Evolutionary conservation across 2,113 vertebrate genomes (phyloP).

Genomic region (Arvicanthis niloticus): DNA sequence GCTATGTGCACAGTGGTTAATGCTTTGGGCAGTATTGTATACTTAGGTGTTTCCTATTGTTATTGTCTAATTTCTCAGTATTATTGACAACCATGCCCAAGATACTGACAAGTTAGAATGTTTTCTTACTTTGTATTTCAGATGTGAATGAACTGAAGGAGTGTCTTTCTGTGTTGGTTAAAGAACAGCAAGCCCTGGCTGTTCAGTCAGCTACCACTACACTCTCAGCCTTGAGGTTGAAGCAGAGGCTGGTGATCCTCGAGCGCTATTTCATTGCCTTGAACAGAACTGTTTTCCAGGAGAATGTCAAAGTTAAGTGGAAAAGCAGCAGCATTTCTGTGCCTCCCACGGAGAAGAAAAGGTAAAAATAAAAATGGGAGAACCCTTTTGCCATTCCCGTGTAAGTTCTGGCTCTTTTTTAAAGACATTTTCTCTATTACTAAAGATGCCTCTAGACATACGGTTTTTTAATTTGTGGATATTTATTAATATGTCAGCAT

Average conservation of each 20-base stretch:
- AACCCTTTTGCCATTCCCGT: not conserved
- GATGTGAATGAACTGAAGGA: slow-evolving; percentile 95
- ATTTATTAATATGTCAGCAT: not conserved
- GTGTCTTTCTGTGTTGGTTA: slow-evolving; percentile 95
- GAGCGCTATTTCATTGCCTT: slow-evolving; percentile 98
- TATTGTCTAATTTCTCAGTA: not conserved
- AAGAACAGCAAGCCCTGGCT: slow-evolving; percentile 95
- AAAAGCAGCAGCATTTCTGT: slow-evolving; percentile 91
- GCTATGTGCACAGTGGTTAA: not conserved
- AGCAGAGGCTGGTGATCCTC: slow-evolving; percentile 96
- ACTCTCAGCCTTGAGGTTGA: slow-evolving; percentile 94
- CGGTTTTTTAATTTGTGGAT: not conserved
- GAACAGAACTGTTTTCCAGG: slow-evolving; percentile 96
- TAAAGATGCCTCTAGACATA: not conserved
- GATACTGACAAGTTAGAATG: fast-evolving
- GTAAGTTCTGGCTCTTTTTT: not conserved
- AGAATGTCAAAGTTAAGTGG: slow-evolving; percentile 94
- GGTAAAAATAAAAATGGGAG: slow-evolving; percentile 84
- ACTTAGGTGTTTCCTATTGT: not conserved
- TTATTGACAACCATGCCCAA: not conserved
- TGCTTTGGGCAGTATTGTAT: not conserved
- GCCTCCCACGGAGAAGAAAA: slow-evolving; percentile 95
- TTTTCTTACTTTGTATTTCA: slow-evolving; percentile 77
- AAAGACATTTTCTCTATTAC: not conserved
- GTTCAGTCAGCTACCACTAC: slow-evolving; percentile 94